Base-by-base conservation (phyloP, 1,140 invertebrate genomes). In the Lanistes nyassanus region DNA sequence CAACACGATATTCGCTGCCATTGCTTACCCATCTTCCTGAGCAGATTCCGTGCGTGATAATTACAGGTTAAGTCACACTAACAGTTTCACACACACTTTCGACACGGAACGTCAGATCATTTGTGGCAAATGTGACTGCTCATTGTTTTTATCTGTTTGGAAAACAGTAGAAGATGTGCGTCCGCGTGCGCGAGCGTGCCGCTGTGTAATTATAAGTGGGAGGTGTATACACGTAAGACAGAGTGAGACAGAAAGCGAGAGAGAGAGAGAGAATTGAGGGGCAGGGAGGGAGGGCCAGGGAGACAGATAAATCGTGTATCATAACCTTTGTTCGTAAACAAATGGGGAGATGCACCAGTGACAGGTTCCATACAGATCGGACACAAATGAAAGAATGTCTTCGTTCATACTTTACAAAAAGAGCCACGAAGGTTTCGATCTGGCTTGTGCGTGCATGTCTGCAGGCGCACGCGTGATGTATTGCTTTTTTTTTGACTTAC, bases 191-290 rank as follows among this genome's bases (percentile, higher is more conserved):
- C 31, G 58, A 26, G 58, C 31, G 58, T 60, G 58, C 31, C n/a
- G n/a, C n/a, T 60, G 58, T 60, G 58, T 60, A 31, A 26, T 23
- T 60, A 31, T 60, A 31, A 9, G 58, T 60, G 58, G 9, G 58
- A 11, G 58, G 13, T 34, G 23, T 11, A 19, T 11, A 26, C 1
- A 39, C 11, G n/a, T 2, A 55, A 55, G 53, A 55, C 13, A 55
- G 53, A 55, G 58, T 11, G 58, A 55, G 53, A 55, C 13, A 55
- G 53, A 55, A n/a, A 55, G 58, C 13, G 53, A 55, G 53, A 55
- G 53, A 55, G 53, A 55, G 53, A 55, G 58, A 55, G 53, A 55
- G 53, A 55, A n/a, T 16, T 60, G 58, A 55, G 53, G n/a, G 53
- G n/a, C 13, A 55, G 53, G n/a, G 53, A 55, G 53, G n/a, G 53